Base-by-base conservation (phyloP, 2,888 invertebrate species). In the Philopedon plagiatum region DNA sequence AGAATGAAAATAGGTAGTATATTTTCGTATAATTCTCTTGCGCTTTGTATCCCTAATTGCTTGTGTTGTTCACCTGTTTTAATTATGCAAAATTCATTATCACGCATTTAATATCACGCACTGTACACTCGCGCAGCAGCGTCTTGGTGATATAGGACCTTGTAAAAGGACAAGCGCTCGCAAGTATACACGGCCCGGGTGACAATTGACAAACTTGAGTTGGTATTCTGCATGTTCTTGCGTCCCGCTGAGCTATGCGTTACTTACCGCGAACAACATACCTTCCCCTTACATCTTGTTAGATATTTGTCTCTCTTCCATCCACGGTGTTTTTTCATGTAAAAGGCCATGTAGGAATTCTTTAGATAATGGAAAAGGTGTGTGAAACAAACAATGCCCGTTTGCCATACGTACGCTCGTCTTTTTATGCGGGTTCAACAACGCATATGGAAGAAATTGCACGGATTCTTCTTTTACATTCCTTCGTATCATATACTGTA, bases 171-270 rank as follows among this genome's bases (percentile, higher is more conserved):
- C 83, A 82, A 81, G 80, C 79, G 79, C 77, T 78, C 80, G 79
- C 78, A 78, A 76, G 80, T 79, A n/a, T n/a, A 84, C 83, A 83
- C 80, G 80, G 79, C 77, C 80, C 81, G 82, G 83, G 84, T 84
- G 85, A 85, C 85, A 85, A 85, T 85, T 84, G 85, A 85, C 85
- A 85, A 84, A 85, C 82, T 81, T 82, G 82, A 78, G 81, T 81
- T 81, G 81, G 82, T 83, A 83, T 81, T 81, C 81, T 79, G 82
- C 83, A 80, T 83, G 83, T 83, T 79, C 78, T 77, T 78, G 80
- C 81, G 81, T 83, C 83, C 83, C 79, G 83, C 83, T 83, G 84
- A 83, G 84, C 81, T 83, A 84, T 84, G 84, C 83, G 80, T 81
- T 83, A 81, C 82, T 81, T 80, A 82, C 82, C 75, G 81, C 79